These are phyloP conservation scores for Danionella cerebrum DNA, from an alignment of 2,113 vertebrate species.

Conservation along the genomic window DNA sequence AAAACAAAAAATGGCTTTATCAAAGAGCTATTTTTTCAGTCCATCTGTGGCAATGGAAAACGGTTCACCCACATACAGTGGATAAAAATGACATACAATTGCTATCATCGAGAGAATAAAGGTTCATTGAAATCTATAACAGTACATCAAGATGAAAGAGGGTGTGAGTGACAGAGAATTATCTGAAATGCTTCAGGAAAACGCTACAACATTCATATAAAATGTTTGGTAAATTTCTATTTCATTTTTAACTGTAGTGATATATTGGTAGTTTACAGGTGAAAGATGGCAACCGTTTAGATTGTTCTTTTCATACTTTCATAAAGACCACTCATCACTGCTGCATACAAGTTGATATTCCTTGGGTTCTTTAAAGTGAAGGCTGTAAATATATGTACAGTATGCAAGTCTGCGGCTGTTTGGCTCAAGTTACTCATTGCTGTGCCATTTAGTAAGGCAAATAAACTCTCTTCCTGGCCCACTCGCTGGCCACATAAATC, in stretches of 20 bases:
- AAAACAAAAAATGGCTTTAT: not conserved
- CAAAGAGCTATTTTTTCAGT: not conserved
- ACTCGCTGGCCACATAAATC: constrained; percentile 37
- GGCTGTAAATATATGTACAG: not conserved
- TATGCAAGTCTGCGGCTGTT: not conserved
- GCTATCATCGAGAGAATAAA: constrained; percentile 15
- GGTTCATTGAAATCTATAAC: constrained; percentile 1
- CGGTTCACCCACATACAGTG: constrained; percentile 1
- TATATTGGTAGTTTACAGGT: constrained; percentile 8
- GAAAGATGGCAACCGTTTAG: not conserved
- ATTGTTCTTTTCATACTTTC: not conserved
- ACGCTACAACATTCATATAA: constrained; percentile 6
- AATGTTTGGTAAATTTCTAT: not conserved
- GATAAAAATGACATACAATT: constrained; percentile 7
- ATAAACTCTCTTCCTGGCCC: constrained; percentile 25
- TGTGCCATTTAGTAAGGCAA: constrained; percentile 31
- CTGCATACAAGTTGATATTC: not conserved
- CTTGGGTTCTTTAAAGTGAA: not conserved
- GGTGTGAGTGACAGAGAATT: constrained; percentile 16
- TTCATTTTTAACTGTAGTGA: not conserved
- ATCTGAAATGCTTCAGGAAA: not conserved
- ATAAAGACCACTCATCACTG: not conserved
- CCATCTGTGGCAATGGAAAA: constrained; percentile 54
- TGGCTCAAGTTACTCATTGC: constrained; percentile 26
- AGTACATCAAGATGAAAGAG: constrained; percentile 7